Base-by-base conservation (phyloP, 2,888 invertebrate species). In the Synanthedon myopaeformis region DNA sequence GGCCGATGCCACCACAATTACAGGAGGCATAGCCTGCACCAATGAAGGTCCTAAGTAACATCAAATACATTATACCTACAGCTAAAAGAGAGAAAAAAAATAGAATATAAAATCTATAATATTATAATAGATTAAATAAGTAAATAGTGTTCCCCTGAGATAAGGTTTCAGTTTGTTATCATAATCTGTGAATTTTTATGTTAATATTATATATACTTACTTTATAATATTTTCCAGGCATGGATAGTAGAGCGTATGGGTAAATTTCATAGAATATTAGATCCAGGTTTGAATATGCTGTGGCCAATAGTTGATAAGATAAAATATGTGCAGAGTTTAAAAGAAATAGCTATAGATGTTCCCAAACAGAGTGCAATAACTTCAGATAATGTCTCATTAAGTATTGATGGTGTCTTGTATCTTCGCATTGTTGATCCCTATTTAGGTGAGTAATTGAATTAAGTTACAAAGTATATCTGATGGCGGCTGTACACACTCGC, bases 161-260 rank as follows among this genome's bases (percentile, higher is more conserved):
- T 23, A 23, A 23, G 23, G 23, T 35, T 35, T 10, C 35, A 35
- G 10, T 10, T 10, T 35, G 8, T 35, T 35, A 35, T 10, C 10
- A 35, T 28, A 28, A 8, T 28, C 28, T 28, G 35, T 2, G 10
- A 35, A 10, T 35, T 23, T n/a, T 35, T 35, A 10, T 35, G 8
- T 35, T 35, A 4, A 23, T 23, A 8, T 8, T n/a, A n/a, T n/a
- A n/a, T n/a, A n/a, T n/a, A n/a, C n/a, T 10, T 35, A 35, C 35
- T 35, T 45, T 45, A 6, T 13, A 13, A 13, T 14, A 13, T 60
- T 55, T 88, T 88, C 54, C 72, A 95, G 95, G 97, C 97, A 54
- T 98, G 98, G 98, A 90, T 99, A 57, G 95, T 99, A 0, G 99
- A 99, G 78, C 89, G 99, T 63, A 99, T 99, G 98, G 99, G 99